These are phyloP conservation scores for Ctenochaetus hawaiiensis DNA, from an alignment of 2,797 vertebrate species.

Conservation along the genomic window DNA sequence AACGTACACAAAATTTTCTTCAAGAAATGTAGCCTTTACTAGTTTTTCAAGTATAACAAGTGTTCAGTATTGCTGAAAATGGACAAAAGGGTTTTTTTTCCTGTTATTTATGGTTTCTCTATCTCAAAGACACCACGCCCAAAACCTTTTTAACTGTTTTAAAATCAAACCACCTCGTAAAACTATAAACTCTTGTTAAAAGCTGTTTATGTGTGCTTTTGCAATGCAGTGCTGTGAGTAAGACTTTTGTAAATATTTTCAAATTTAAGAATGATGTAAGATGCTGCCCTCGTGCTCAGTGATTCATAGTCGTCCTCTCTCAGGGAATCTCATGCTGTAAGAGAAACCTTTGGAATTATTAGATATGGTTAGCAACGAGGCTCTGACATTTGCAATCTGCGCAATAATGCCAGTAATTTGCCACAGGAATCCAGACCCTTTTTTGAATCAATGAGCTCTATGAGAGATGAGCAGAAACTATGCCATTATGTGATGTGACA, in stretches of 20 bases:
- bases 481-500: not conserved
- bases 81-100: not conserved
- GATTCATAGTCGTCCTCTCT: not conserved
- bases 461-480: not conserved
- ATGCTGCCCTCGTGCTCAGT: not conserved
- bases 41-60: not conserved
- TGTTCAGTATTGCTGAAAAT: not conserved
- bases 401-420: slow-evolving; percentile 1
- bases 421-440: slow-evolving; percentile 9
- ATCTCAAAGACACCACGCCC: not conserved
- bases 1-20: not conserved
- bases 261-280: not conserved
- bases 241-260: too few relatives aligned
- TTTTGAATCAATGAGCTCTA: not conserved
- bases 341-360: not conserved
- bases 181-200: slow-evolving; percentile 2
- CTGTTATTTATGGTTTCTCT: slow-evolving; percentile 5
- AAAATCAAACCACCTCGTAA: slow-evolving; percentile 13
- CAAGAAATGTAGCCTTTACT: not conserved
- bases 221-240: not conserved
- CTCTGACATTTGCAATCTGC: not conserved
- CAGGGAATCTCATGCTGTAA: not conserved
- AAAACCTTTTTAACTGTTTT: slow-evolving; percentile 14
- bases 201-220: not conserved
- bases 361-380: not conserved